phyloP scores from a whole-genome alignment of 2,113 vertebrate species.

The Psettodes erumei region DNA sequence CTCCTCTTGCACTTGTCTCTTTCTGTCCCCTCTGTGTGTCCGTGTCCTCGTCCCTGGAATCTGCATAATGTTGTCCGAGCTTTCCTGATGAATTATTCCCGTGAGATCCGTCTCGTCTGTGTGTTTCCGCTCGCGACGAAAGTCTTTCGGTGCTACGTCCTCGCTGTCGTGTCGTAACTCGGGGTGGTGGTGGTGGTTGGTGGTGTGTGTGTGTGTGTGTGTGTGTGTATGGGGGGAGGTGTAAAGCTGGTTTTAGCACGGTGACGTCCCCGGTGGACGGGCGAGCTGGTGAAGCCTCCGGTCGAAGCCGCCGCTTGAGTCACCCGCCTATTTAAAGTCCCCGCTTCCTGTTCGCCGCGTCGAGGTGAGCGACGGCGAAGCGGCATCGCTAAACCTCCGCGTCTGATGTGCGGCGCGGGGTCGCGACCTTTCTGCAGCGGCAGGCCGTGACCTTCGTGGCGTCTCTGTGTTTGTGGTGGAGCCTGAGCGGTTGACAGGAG shows the following conservation, averaged over 20 bases:
- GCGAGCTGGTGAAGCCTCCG: slow-evolving; percentile 35
- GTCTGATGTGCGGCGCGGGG: not conserved
- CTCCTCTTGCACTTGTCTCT: slow-evolving; percentile 38
- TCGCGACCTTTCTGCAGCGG: slow-evolving; percentile 19
- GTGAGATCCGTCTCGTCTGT: slow-evolving; percentile 43
- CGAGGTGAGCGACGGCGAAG: too few relatives aligned
- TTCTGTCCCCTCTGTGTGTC: too few relatives aligned
- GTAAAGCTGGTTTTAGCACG: slow-evolving; percentile 34
- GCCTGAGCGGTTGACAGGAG: not conserved
- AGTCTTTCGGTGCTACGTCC: slow-evolving; percentile 12
- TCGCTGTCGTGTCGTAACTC: slow-evolving; percentile 12
- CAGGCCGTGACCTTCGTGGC: slow-evolving; percentile 12
- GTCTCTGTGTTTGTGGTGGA: not conserved
- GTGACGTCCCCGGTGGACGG: slow-evolving; percentile 13
- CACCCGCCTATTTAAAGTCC: slow-evolving; percentile 49
- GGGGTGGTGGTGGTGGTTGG: too few relatives aligned
- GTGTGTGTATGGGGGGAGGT: too few relatives aligned
- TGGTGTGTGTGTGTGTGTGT: too few relatives aligned
- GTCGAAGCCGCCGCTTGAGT: slow-evolving; percentile 54
- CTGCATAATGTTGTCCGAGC: slow-evolving; percentile 61
- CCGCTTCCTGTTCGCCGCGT: slow-evolving; percentile 41
- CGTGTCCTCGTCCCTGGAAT: too few relatives aligned
- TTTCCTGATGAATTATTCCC: slow-evolving; percentile 55
- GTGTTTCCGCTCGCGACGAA: slow-evolving; percentile 17
- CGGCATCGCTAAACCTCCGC: too few relatives aligned